Base-by-base conservation (phyloP, 2,113 vertebrate species). In the Talpa occidentalis region DNA sequence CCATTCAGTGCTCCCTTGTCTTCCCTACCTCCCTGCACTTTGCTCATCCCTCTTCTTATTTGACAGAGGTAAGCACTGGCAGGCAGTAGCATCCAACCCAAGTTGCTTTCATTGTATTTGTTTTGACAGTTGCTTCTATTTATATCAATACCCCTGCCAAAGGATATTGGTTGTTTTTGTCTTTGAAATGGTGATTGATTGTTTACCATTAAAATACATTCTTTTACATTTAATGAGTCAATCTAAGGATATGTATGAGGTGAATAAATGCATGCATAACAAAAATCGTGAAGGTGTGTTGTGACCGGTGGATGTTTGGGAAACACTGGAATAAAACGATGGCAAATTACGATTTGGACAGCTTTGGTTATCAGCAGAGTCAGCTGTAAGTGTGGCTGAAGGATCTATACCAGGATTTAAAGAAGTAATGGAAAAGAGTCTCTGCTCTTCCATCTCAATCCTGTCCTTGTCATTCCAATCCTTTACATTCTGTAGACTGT, bases 191-290 rank as follows among this genome's bases (percentile, higher is more conserved):
- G 69, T 54, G 69, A 85, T 85, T 62, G 89, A n/a, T 70, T 69
- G 59, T 79, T 91, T 94, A 62, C 44, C 69, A 91, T 94, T 78
- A 88, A 87, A 95, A 77, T 26, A 69, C 42, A 79, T 76, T 56
- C 35, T 78, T 59, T 77, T 86, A 73, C 47, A 42, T 90, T 92
- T 90, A 76, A 60, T 30, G 52, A 94, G 47, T 84, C 88, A 81
- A 10, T 59, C 67, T 91, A 95, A 90, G 60, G 67, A 88, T 77
- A 62, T 4, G 30, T 16, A 2, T n/a, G 4, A 42, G 70, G 69
- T 87, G 88, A 92, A 92, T 84, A 52, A 72, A 30, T 74, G 6
- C 24, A 90, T 35, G 2, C n/a, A 56, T 42, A 22, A 62, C 17
- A 56, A 89, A 92, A 70, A 32, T 28, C 19, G 28, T 21, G 42